Conservation (phyloP, 2,113 vertebrate genomes). For the Mesocricetus auratus region DNA sequence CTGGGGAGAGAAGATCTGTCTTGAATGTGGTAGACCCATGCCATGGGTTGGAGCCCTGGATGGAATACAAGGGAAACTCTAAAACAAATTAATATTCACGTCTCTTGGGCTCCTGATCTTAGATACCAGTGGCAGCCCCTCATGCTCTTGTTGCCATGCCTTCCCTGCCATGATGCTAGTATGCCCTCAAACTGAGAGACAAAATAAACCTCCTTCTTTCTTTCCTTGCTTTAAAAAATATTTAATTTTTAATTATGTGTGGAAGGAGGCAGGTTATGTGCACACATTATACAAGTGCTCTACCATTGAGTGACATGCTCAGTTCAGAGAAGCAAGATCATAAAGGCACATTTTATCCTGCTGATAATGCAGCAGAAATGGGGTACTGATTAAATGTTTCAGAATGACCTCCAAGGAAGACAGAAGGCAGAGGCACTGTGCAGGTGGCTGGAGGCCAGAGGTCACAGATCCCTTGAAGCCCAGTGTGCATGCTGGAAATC, state of each 20-base stretch:
- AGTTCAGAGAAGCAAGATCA: background rate
- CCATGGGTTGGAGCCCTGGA: background rate
- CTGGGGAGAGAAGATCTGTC: background rate
- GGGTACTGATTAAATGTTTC: background rate
- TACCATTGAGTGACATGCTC: background rate
- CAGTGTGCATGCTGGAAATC: background rate
- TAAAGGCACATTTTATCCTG: background rate
- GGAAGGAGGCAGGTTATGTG: background rate
- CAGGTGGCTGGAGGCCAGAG: background rate
- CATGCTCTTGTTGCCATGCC: background rate
- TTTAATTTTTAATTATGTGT: background rate
- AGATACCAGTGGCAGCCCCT: background rate
- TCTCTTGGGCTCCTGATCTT: background rate
- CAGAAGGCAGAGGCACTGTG: background rate
- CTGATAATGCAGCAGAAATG: background rate
- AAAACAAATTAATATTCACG: background rate
- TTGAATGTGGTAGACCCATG: background rate
- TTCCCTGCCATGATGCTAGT: background rate
- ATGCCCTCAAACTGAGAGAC: background rate
- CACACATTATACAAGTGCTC: background rate
- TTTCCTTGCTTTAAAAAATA: background rate
- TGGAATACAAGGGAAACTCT: background rate
- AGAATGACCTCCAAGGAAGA: constrained; percentile 17
- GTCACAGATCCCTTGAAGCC: background rate
- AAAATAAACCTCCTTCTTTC: background rate